Percentiles rank a stretch among this genome's conserved stretches.
Conservation (phyloP, 2,113 vertebrate genomes). For the Rynchops niger region DNA sequence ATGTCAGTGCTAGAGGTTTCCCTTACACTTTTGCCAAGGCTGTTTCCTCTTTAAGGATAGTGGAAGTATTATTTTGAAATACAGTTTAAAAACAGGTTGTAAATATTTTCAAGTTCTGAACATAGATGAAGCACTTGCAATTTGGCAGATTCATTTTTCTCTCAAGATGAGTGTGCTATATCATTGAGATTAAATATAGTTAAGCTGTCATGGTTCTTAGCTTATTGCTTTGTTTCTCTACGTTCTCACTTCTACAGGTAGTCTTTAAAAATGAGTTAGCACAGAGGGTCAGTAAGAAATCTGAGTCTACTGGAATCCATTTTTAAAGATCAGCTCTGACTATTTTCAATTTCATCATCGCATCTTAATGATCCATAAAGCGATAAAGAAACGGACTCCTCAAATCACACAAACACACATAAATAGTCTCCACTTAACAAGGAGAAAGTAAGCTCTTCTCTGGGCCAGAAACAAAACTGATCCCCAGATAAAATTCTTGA, state of each 20-base stretch:
- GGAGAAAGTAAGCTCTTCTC: neutral
- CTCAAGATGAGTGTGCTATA: neutral
- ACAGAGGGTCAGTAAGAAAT: neutral
- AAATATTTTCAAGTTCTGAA: constrained; percentile 10
- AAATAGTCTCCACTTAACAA: neutral
- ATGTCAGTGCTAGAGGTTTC: neutral
- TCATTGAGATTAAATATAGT: neutral
- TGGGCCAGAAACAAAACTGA: neutral
- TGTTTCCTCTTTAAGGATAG: neutral
- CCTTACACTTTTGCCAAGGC: neutral
- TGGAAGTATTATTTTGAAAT: neutral
- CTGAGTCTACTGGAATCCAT: neutral
- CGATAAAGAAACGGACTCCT: neutral
- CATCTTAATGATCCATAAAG: neutral
- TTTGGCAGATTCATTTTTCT: constrained; percentile 1
- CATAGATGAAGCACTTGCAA: neutral
- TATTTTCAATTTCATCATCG: neutral
- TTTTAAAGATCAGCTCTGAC: neutral
- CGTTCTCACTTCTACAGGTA: neutral
- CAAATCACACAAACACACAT: neutral
- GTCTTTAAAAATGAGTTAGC: constrained; percentile 12
- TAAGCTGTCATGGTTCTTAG: neutral
- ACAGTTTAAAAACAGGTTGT: neutral
- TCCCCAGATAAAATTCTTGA: neutral
- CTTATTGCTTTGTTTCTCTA: constrained; percentile 4